phyloP scores from a whole-genome alignment of 2,113 vertebrate genomes.

The Alces alces region DNA sequence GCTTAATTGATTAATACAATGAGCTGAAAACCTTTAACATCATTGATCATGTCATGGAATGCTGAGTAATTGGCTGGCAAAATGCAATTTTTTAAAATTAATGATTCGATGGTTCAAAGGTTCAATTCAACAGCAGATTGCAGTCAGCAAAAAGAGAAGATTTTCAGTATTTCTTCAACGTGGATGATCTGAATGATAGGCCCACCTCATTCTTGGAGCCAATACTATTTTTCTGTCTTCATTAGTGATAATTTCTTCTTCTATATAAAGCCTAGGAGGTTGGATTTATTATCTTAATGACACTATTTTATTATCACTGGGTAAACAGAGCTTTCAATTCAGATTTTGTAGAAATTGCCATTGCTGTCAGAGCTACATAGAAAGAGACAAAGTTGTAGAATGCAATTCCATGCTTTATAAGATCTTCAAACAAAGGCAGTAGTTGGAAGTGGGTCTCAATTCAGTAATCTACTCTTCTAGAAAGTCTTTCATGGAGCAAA shows the following conservation, averaged over 20 bases:
- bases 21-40: constrained; percentile 77
- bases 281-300: constrained; percentile 49
- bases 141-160: constrained; percentile 59
- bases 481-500: neutral
- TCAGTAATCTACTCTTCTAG: neutral
- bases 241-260: constrained; percentile 59
- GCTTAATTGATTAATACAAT: constrained; percentile 79
- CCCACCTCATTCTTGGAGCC: constrained; percentile 7
- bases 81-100: constrained; percentile 76
- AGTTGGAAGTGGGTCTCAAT: neutral
- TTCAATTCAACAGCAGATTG: constrained; percentile 65
- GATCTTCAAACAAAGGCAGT: neutral
- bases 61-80: constrained; percentile 79
- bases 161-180: constrained; percentile 60
- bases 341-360: constrained; percentile 14
- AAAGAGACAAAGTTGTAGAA: neutral
- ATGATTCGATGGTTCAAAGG: constrained; percentile 77
- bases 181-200: constrained; percentile 47
- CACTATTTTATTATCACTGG: constrained; percentile 19
- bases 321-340: constrained; percentile 21
- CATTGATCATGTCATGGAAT: constrained; percentile 80
- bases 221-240: constrained; percentile 64
- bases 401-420: neutral
- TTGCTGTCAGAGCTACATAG: neutral
- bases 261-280: constrained; percentile 39